phyloP scores from a whole-genome alignment of 2,888 invertebrate genomes.

The Parnassius apollo region DNA sequence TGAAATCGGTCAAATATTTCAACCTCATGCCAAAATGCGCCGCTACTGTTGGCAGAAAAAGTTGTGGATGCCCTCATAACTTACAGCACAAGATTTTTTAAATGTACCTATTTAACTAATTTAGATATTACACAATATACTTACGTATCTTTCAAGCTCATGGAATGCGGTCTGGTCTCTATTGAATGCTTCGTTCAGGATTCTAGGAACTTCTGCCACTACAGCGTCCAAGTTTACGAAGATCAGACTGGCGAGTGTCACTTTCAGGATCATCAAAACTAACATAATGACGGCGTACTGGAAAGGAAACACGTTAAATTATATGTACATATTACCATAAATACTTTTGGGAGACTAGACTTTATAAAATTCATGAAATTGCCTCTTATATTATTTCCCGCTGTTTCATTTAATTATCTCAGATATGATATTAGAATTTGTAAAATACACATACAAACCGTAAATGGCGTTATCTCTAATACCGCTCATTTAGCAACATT shows the following conservation, averaged over 20 bases:
- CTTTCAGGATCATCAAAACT: slow-evolving; percentile 85
- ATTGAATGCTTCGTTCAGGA: slow-evolving; percentile 71
- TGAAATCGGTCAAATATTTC: no score
- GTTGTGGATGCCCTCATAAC: no score
- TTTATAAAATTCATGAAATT: background rate
- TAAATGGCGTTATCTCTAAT: no score
- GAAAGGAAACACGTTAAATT: slow-evolving; percentile 38
- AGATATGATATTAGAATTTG: no score
- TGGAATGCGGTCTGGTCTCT: slow-evolving; percentile 73
- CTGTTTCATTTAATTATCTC: no score
- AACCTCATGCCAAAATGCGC: no score
- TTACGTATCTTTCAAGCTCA: slow-evolving; percentile 81
- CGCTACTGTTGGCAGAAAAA: no score
- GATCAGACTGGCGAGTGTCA: slow-evolving; percentile 83
- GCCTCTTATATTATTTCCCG: background rate
- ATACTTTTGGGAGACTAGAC: background rate
- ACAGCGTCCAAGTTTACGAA: slow-evolving; percentile 82
- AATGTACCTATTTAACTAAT: no score
- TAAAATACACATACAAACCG: no score
- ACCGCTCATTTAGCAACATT: no score
- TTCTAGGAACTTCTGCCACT: slow-evolving; percentile 65
- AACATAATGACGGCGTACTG: slow-evolving; percentile 87
- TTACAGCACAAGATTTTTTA: no score
- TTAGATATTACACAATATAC: slow-evolving; percentile 20
- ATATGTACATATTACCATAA: background rate